A percentile compares a stretch with the other conserved stretches of the same genome.
Evolutionary conservation across 2,113 vertebrate species (phyloP).

Genomic region (Percina caprodes): DNA sequence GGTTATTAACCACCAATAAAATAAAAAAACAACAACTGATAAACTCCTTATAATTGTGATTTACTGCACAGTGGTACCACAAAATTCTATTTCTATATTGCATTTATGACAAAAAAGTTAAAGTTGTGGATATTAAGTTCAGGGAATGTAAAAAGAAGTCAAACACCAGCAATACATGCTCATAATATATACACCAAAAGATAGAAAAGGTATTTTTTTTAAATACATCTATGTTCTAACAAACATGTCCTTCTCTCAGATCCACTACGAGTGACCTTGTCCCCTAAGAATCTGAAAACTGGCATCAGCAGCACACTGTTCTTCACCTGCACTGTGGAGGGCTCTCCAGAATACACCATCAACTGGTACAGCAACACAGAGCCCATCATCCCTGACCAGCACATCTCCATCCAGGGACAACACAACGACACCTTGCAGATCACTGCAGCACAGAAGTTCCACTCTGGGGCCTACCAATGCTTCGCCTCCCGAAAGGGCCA

Average conservation of each 20-base stretch:
- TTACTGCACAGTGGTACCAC: neutral
- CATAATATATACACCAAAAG: neutral
- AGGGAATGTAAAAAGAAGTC: neutral
- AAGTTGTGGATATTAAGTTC: neutral
- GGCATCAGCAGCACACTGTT: constrained; percentile 98
- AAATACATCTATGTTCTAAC: neutral
- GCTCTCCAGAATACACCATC: constrained; percentile 93
- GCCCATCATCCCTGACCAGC: constrained; percentile 89
- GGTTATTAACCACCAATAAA: neutral
- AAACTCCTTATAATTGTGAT: neutral
- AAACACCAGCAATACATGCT: neutral
- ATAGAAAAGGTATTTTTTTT: neutral
- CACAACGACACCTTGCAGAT: constrained; percentile 98
- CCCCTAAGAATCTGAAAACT: constrained; percentile 98
- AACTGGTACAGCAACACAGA: constrained; percentile 98
- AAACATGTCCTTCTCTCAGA: constrained; percentile 78
- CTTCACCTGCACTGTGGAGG: constrained; percentile 93
- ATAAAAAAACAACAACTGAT: neutral
- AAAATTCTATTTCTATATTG: neutral
- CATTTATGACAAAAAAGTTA: neutral
- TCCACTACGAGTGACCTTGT: constrained; percentile 94
- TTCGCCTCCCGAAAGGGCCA: constrained; percentile 95
- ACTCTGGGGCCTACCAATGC: constrained; percentile 98
- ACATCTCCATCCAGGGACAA: constrained; percentile 96
- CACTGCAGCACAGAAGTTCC: constrained; percentile 95